Evolutionary conservation across 2,888 invertebrate genomes (phyloP), one percentile per base, ranked within the genome.

Genomic region (Chloromyia formosa): DNA sequence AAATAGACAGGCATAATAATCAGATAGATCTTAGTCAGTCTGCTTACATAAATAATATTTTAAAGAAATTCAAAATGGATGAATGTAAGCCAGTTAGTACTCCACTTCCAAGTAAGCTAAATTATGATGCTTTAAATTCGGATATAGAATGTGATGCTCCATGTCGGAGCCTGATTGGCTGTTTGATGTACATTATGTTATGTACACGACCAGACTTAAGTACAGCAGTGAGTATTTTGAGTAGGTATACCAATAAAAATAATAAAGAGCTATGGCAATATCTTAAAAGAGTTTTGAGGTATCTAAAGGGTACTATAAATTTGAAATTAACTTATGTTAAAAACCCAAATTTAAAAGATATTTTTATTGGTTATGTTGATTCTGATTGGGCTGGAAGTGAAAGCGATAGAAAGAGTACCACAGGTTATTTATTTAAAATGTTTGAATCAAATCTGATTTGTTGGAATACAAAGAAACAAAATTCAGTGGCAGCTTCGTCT

Each of bases 61-160:
- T 81, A 76, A 75, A n/a, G n/a, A 80, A 79, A 77, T 80, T 78
- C 78, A 77, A 79, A 75, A 81, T 80, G 80, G 16, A 18, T 71
- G 74, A 79, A 66, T 80, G 79, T 74, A 78, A 79, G n/a, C 4
- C 77, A 22, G 75, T 23, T 23, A 74, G 71, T 77, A 80, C 79
- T 23, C 80, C 81, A 42, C 74, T 80, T 23, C 72, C 76, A 66
- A 75, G 73, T 62, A 79, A 80, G 77, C 60, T 80, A 75, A 75
- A 80, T 74, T 80, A 80, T 75, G 62, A 60, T n/a, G 77, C 74
- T 16, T 77, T 80, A 73, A 78, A 80, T 77, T 77, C 75, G 53
- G 78, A 79, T 49, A 75, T 79, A 76, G 18, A 74, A 45, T 77
- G 74, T 79, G 76, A 79, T 75, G 78, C 79, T 42, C 78, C 78